Base-by-base conservation (phyloP, 2,797 vertebrate genomes). In the Falco berigora region DNA sequence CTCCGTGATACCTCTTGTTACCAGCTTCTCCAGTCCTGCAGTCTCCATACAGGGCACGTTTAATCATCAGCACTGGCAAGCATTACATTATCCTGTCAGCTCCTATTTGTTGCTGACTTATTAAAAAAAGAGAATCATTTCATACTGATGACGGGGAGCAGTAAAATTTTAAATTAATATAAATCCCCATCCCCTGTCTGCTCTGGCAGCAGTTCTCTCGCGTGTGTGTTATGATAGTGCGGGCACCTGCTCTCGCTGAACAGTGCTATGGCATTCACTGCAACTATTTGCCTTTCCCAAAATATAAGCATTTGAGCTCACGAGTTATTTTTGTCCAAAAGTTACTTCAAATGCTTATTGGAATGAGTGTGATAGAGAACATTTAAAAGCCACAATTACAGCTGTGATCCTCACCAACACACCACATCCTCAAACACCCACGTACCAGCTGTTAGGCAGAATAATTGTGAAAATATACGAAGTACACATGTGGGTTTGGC, bases 201-300 rank as follows among this genome's bases (percentile, higher is more conserved):
- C 73, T 32, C 67, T 4, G 42, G 28, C 42, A 55, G 47, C 40
- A 7, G 34, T 6, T 40, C 67, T 9, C 30, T 24, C 4, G 0
- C 16, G 1, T 4, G 4, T 2, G 10, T 12, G n/a, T 14, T 8
- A 25, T 0, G 19, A 46, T 6, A 27, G 27, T 1, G 28, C 4
- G 3, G n/a, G 71, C 5, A 52, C 27, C n/a, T 5, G 40, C 47
- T 19, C 46, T 8, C 9, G 3, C 40, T 8, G 7, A n/a, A 13
- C 42, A 20, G 44, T 30, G 5, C 42, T 2, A 11, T 5, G 30
- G 21, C 21, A 34, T 56, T 24, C 82, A n/a, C 44, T 8, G 30
- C 66, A 24, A 20, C 28, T 12, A 6, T 27, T 52, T 34, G 14
- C 53, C 59, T 55, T 46, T 34, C 72, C 72, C 61, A 58, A 73